These are phyloP conservation scores for Eurois occulta DNA, from an alignment of 2,888 invertebrate species.

Conservation along the genomic window DNA sequence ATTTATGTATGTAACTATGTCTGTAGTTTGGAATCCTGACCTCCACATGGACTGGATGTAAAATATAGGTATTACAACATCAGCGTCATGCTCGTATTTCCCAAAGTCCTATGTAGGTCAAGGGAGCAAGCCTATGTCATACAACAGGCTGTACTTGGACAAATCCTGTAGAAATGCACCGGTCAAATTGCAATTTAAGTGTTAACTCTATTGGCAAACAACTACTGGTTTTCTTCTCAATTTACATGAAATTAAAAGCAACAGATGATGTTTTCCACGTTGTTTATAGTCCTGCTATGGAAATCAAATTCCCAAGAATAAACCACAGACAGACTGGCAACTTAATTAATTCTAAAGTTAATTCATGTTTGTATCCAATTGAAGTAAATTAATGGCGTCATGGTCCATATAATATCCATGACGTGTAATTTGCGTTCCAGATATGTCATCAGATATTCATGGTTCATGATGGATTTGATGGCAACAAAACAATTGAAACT, in stretches of 20 bases:
- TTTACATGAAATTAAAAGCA: not conserved
- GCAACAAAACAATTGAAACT: slow-evolving; percentile 45
- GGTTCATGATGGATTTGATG: slow-evolving; percentile 1
- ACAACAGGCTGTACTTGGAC: not conserved
- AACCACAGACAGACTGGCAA: not conserved
- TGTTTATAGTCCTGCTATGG: slow-evolving; percentile 12
- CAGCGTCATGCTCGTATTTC: not conserved
- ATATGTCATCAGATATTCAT: slow-evolving; percentile 30
- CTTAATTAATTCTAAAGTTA: slow-evolving; percentile 36
- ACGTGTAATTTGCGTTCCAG: slow-evolving; percentile 33
- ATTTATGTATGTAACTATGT: too few species aligned
- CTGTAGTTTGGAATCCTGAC: not conserved
- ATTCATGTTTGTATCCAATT: slow-evolving; percentile 54
- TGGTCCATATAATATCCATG: slow-evolving; percentile 29
- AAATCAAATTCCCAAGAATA: slow-evolving; percentile 24
- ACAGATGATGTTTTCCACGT: slow-evolving; percentile 1
- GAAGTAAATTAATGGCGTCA: slow-evolving; percentile 38
- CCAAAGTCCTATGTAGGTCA: not conserved
- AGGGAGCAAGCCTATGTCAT: not conserved
- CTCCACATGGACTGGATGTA: not conserved
- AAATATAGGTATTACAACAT: not conserved
- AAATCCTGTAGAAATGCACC: not conserved
- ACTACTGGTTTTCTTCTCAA: not conserved
- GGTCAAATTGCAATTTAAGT: not conserved
- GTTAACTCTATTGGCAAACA: not conserved